Percentiles rank a stretch among this genome's conserved stretches.
Conservation (phyloP, 2,797 vertebrate species). For the Furcifer pardalis region DNA sequence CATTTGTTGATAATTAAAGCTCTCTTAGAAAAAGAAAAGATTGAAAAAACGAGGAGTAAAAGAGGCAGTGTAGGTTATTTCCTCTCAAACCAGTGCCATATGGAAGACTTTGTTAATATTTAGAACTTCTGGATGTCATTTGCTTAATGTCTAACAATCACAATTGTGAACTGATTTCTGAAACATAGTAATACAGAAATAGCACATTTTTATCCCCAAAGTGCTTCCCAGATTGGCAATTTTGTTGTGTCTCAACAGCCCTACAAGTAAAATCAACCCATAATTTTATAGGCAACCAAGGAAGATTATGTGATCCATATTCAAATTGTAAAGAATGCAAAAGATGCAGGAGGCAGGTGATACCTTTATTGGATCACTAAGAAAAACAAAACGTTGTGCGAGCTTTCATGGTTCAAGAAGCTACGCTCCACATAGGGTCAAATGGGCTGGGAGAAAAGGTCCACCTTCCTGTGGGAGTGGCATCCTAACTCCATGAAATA, state of each 20-base stretch:
- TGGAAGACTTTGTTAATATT: conserved; percentile 16
- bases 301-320: too few species aligned
- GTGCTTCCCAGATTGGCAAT: not conserved
- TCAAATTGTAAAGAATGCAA: too few species aligned
- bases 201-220: not conserved
- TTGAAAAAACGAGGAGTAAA: conserved; percentile 44
- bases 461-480: too few species aligned
- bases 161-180: not conserved
- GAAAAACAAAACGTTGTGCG: too few species aligned
- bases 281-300: not conserved
- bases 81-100: conserved; percentile 25
- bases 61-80: conserved; percentile 52
- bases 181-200: too few species aligned
- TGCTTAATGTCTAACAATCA: not conserved
- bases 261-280: not conserved
- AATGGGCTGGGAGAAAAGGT: too few species aligned
- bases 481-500: too few species aligned
- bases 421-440: too few species aligned
- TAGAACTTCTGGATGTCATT: conserved; percentile 9
- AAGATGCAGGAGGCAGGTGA: too few species aligned
- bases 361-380: too few species aligned
- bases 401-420: too few species aligned
- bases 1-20: conserved; percentile 59
- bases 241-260: not conserved
- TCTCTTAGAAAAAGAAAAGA: conserved; percentile 50